Conservation (phyloP, 2,797 vertebrate genomes). For the Glyptemys insculpta region DNA sequence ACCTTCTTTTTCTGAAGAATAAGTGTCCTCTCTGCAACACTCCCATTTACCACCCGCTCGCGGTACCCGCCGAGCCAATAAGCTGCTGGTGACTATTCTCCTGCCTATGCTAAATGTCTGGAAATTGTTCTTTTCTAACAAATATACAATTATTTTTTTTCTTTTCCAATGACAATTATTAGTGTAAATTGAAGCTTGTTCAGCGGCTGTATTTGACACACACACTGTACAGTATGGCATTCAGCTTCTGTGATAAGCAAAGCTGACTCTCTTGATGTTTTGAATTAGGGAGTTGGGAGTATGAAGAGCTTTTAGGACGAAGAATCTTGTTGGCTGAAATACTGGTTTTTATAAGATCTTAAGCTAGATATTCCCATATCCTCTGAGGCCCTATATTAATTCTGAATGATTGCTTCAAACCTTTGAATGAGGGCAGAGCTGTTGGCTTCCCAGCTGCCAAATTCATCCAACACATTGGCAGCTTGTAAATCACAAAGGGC, state of each 20-base stretch:
- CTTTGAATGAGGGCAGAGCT: neutral
- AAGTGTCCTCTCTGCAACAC: conserved; percentile 47
- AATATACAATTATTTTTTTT: conserved; percentile 20
- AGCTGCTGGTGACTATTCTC: conserved; percentile 48
- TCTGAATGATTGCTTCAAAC: conserved; percentile 8
- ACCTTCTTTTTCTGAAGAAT: conserved; percentile 40
- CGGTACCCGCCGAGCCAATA: conserved; percentile 53
- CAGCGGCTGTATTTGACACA: conserved; percentile 12
- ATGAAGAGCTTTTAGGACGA: conserved; percentile 2
- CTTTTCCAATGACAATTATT: conserved; percentile 49
- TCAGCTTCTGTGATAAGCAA: conserved; percentile 3
- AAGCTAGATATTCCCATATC: neutral
- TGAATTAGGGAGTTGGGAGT: conserved; percentile 6
- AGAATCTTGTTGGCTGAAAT: neutral
- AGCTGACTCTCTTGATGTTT: neutral
- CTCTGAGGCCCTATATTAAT: conserved; percentile 22
- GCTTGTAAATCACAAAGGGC: conserved; percentile 25
- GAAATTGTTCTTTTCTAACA: conserved; percentile 49
- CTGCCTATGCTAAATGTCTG: conserved; percentile 31
- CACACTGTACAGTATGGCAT: neutral
- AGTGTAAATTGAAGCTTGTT: conserved; percentile 57
- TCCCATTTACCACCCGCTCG: conserved; percentile 73
- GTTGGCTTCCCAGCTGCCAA: conserved; percentile 24
- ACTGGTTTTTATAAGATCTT: conserved; percentile 20
- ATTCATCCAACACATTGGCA: neutral